Evolutionary conservation across 2,888 invertebrate species (phyloP).

Genomic region (Trachelus stipa): DNA sequence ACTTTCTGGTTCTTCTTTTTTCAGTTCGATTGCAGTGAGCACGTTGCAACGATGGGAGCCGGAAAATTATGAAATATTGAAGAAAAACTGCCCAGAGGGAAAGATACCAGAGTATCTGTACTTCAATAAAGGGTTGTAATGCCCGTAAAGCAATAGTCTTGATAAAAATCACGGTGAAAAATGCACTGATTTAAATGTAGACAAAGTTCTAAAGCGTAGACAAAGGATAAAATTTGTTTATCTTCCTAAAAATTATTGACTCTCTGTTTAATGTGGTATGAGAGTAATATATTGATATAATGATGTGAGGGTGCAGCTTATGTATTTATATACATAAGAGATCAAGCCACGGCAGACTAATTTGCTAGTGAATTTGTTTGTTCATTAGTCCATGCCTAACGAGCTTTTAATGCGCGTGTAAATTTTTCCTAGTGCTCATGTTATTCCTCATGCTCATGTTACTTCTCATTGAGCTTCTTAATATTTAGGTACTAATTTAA

Average conservation of each 20-base stretch:
- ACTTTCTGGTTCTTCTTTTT: slow-evolving; percentile 54
- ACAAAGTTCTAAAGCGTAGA: background rate
- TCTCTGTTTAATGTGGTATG: background rate
- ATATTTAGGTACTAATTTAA: background rate
- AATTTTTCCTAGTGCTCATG: background rate
- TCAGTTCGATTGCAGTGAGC: slow-evolving; percentile 77
- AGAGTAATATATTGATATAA: background rate
- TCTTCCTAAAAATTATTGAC: background rate
- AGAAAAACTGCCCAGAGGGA: slow-evolving; percentile 72
- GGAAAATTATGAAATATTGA: slow-evolving; percentile 77
- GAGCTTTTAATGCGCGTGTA: background rate
- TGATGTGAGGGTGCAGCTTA: background rate
- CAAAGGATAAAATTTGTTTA: background rate
- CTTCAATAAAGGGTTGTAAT: slow-evolving; percentile 90
- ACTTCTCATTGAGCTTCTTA: background rate
- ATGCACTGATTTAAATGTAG: background rate
- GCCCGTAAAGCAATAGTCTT: background rate
- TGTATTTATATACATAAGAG: background rate
- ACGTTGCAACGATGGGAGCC: slow-evolving; percentile 81
- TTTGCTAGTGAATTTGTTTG: background rate
- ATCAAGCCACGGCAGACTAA: background rate
- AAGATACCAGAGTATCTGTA: slow-evolving; percentile 81
- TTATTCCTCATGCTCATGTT: background rate
- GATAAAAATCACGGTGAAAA: background rate
- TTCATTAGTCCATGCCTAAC: background rate